Conservation (phyloP, 2,888 invertebrate genomes). For the Caenorhabditis angaria region DNA sequence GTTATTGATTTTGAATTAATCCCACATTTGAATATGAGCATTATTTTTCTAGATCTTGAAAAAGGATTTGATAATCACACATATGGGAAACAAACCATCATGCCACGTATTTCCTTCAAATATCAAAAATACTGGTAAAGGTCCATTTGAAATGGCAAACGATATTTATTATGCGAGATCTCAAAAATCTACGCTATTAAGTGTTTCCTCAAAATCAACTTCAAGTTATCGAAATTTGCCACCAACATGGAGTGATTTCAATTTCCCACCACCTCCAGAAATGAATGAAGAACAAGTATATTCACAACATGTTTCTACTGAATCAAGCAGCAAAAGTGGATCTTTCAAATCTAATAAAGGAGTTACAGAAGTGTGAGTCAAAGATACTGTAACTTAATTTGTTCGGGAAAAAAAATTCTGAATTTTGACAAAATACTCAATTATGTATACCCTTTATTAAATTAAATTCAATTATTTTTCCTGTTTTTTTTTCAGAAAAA, state of each 20-base stretch:
- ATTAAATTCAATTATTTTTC: no score
- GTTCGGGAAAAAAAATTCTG: conserved; percentile 13
- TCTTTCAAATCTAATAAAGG: conserved; percentile 17
- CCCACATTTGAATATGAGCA: no score
- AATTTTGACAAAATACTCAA: background rate
- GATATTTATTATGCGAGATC: conserved; percentile 40
- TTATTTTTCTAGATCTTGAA: conserved; percentile 27
- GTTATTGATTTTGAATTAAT: background rate
- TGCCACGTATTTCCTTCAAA: conserved; percentile 48
- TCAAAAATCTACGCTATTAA: conserved; percentile 33
- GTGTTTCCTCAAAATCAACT: conserved; percentile 50
- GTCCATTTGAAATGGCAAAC: conserved; percentile 30
- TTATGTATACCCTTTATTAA: no score
- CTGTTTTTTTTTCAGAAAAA: conserved; percentile 21
- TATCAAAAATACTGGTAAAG: conserved; percentile 22
- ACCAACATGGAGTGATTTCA: conserved; percentile 60
- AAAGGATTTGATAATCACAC: conserved; percentile 50
- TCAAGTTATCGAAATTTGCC: conserved; percentile 35
- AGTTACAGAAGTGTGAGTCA: background rate
- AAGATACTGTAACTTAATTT: background rate
- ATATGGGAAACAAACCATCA: conserved; percentile 49
- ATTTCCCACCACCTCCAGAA: conserved; percentile 66
- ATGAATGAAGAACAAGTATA: conserved; percentile 32
- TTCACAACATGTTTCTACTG: conserved; percentile 34
- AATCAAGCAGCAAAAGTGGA: conserved; percentile 25